Evolutionary conservation across 1,140 invertebrate species (phyloP).

Genomic region (Brachionus rubens): DNA sequence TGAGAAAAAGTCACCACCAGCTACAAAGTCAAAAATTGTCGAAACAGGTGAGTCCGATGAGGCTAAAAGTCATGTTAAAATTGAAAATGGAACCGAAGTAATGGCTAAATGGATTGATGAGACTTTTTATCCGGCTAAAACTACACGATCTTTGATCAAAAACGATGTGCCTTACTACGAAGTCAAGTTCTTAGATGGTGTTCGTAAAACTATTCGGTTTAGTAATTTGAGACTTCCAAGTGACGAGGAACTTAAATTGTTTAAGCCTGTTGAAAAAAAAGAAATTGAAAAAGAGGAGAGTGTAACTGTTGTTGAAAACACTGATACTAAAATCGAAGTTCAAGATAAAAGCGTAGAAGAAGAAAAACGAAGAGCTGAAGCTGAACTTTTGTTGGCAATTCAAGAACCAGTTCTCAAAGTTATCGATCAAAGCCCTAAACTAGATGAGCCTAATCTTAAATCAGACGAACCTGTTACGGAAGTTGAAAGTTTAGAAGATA

Average conservation of each 20-base stretch:
- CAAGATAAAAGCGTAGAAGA: background rate
- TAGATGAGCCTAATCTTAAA: too few species aligned
- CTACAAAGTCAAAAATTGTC: background rate
- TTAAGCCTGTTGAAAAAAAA: background rate
- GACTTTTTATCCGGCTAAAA: conserved; percentile 3
- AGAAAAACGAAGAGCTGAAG: background rate
- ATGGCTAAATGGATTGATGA: conserved; percentile 40
- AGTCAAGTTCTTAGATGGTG: conserved; percentile 15
- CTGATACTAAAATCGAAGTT: too few species aligned
- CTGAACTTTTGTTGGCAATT: background rate
- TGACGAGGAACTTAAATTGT: background rate
- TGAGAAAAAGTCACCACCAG: background rate
- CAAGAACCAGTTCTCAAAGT: background rate
- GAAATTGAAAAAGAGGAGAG: background rate
- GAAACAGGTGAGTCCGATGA: background rate
- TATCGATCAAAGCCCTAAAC: background rate
- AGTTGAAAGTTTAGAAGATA: background rate
- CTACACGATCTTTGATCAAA: background rate
- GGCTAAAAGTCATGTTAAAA: background rate
- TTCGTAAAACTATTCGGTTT: background rate
- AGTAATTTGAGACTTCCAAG: background rate
- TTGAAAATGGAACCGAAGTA: background rate
- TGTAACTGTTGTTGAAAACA: too few species aligned
- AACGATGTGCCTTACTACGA: conserved; percentile 17
- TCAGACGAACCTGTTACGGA: background rate